phyloP scores from a whole-genome alignment of 2,888 invertebrate species.

The Thereva nobilitata region DNA sequence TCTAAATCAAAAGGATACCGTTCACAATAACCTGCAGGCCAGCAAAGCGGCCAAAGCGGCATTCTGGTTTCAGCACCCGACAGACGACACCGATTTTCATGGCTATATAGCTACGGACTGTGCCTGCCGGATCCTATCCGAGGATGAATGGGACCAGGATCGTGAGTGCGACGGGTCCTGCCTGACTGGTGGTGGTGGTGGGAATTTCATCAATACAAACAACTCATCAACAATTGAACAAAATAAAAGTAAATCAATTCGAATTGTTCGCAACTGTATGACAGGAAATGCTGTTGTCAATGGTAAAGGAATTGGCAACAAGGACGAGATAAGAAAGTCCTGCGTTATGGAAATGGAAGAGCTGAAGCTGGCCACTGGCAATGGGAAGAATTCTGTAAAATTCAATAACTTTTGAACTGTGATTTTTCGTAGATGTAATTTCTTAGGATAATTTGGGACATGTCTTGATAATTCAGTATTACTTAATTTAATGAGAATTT shows the following conservation, averaged over 20 bases:
- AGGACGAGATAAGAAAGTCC: not conserved
- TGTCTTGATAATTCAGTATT: too few relatives aligned
- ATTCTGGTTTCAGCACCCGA: conserved; percentile 9
- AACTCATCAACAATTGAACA: not conserved
- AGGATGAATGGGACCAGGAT: conserved; percentile 29
- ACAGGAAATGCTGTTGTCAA: too few relatives aligned
- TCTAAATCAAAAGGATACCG: conserved; percentile 24
- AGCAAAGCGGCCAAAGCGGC: conserved; percentile 13
- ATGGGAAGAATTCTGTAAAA: conserved; percentile 22
- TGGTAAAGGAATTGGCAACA: too few relatives aligned
- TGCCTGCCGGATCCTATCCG: conserved; percentile 22
- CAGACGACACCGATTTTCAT: not conserved
- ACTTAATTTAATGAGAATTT: too few relatives aligned
- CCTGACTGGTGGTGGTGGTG: conserved; percentile 1
- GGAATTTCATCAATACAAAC: not conserved
- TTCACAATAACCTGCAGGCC: conserved; percentile 36
- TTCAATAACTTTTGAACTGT: conserved; percentile 41
- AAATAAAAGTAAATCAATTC: not conserved
- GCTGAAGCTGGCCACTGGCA: not conserved
- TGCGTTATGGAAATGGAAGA: conserved; percentile 19
- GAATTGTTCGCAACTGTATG: too few relatives aligned
- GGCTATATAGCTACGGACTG: conserved; percentile 15
- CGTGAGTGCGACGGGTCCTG: conserved; percentile 18
- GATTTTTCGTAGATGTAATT: conserved; percentile 22
- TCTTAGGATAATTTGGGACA: too few relatives aligned